These are phyloP conservation scores for Brachyhypopomus occidentalis DNA, from an alignment of 2,113 vertebrate species.

Conservation along the genomic window DNA sequence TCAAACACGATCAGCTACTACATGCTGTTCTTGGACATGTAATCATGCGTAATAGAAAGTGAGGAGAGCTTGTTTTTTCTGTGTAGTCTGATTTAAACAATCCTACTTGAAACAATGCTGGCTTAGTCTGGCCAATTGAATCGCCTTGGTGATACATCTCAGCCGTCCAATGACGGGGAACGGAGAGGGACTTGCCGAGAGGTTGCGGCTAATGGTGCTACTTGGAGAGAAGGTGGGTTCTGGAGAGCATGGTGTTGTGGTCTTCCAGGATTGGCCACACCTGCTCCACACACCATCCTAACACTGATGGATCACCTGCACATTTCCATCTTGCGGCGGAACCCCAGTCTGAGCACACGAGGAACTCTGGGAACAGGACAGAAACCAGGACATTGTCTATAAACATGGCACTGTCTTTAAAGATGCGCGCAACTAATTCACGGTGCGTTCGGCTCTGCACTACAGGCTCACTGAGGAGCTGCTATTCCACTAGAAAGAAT, in stretches of 20 bases:
- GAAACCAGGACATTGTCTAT: background rate
- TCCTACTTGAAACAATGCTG: too few species aligned
- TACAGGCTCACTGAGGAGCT: background rate
- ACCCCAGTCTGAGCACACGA: constrained; percentile 24
- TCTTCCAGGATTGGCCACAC: constrained; percentile 41
- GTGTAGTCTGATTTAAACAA: too few species aligned
- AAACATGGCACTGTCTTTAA: background rate
- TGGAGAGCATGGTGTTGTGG: constrained; percentile 33
- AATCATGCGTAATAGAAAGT: too few species aligned
- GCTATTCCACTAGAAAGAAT: constrained; percentile 42
- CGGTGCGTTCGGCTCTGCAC: background rate
- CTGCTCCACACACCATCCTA: constrained; percentile 33
- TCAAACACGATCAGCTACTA: background rate
- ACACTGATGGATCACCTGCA: constrained; percentile 52
- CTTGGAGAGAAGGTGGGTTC: constrained; percentile 33
- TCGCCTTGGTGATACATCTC: background rate
- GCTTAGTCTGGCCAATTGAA: background rate
- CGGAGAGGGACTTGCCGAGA: background rate
- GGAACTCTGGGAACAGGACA: background rate
- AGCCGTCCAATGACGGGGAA: background rate
- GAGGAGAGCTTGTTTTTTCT: too few species aligned
- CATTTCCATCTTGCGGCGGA: constrained; percentile 42
- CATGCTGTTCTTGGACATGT: background rate
- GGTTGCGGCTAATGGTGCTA: constrained; percentile 11
- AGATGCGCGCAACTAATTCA: background rate